Evolutionary conservation across 2,797 vertebrate genomes (phyloP), one percentile per base, ranked within the genome.

Genomic region (Catharus ustulatus): DNA sequence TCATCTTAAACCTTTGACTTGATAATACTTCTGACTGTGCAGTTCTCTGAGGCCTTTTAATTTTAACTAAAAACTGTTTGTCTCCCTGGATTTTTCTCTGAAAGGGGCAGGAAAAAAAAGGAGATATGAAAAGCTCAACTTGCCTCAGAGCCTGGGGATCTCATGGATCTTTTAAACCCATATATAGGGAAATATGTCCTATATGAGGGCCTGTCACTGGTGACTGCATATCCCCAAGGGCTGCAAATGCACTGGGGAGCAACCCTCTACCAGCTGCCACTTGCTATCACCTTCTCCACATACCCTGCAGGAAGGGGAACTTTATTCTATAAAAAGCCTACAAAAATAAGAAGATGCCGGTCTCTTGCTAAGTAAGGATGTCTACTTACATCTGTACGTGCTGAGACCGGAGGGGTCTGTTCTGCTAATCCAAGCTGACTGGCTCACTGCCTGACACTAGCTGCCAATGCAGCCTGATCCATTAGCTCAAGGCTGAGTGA

Each of bases 401-500:
- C 64, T 63, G 78, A 74, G 79, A 76, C 85, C 3, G 0, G 59
- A 90, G 87, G 79, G 92, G 57, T 84, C 81, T 87, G 38, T 62
- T 84, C 73, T 84, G 79, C 71, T 94, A 72, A 94, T 94, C 85
- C 71, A 51, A 76, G 59, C 94, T 94, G 85, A 91, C 91, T 89
- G 91, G 74, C 82, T 91, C 73, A 7, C 63, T 94, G 89, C 54
- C 77, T 72, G 74, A 38, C 84, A 67, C 79, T 9, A n/a, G 30
- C 73, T 91, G 87, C 79, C 12, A 8, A 69, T 52, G 73, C 69
- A 79, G 79, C 40, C 40, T 66, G 36, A 92, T 52, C 84, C 79
- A 73, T 59, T 32, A 82, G 59, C 69, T 86, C 64, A 63, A 74
- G 63, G 83, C 79, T 87, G 83, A 87, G 62, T 0, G 8, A 82